Conservation (phyloP, 2,113 vertebrate genomes). For the Cairina moschata region DNA sequence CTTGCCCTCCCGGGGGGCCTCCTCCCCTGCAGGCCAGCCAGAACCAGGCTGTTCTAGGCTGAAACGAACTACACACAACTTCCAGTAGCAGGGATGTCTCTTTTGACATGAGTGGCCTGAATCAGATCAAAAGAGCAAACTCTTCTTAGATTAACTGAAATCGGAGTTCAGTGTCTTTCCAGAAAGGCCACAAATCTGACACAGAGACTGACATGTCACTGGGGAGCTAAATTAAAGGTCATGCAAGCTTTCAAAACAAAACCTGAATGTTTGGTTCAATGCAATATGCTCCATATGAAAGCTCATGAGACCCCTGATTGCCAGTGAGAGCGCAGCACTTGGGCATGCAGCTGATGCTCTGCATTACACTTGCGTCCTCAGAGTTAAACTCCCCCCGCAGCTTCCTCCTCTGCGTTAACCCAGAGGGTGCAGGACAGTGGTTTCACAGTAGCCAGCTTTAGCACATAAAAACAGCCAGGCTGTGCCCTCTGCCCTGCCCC, state of each 20-base stretch:
- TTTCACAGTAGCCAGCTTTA: accelerated
- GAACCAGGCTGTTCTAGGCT: neutral
- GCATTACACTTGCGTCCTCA: neutral
- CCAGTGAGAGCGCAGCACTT: neutral
- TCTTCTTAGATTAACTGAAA: neutral
- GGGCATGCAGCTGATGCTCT: neutral
- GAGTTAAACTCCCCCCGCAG: neutral
- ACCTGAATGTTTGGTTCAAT: neutral
- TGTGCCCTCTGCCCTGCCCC: neutral
- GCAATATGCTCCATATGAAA: neutral
- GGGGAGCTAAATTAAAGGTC: neutral
- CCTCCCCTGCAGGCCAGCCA: neutral
- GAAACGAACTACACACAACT: neutral
- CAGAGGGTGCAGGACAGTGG: neutral
- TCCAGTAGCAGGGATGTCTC: neutral
- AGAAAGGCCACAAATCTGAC: neutral
- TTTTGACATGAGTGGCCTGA: neutral
- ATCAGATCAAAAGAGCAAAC: neutral
- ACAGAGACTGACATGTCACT: neutral
- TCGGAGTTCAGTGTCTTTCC: neutral
- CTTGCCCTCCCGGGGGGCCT: neutral
- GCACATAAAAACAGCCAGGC: neutral
- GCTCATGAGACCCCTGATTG: neutral
- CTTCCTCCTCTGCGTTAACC: neutral
- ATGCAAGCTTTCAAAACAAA: neutral